These are phyloP conservation scores for Capromys pilorides DNA, from an alignment of 2,797 vertebrate species.

Conservation along the genomic window DNA sequence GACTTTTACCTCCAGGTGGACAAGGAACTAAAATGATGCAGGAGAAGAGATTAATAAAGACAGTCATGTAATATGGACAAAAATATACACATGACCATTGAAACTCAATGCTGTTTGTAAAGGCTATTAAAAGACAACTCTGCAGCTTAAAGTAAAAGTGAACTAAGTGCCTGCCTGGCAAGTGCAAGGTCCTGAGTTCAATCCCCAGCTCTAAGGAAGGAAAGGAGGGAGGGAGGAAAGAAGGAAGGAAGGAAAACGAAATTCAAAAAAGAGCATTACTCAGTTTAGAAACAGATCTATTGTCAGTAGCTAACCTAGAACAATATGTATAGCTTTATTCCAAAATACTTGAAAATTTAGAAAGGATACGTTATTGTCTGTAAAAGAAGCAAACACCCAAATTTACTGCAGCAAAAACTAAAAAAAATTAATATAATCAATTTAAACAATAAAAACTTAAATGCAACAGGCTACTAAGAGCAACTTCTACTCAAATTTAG, in stretches of 20 bases:
- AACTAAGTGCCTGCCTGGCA: background rate
- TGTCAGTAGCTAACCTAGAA: background rate
- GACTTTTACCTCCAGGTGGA: slow-evolving; percentile 6
- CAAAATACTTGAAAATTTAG: background rate
- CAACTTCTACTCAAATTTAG: background rate
- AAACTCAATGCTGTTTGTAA: background rate
- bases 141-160: background rate
- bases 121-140: background rate
- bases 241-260: too few species aligned
- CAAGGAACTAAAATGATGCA: background rate
- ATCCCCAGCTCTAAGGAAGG: too few species aligned
- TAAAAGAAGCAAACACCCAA: background rate
- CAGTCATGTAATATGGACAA: background rate
- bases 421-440: background rate
- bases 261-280: background rate
- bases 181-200: too few species aligned
- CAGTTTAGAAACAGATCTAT: background rate
- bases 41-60: background rate
- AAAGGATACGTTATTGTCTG: background rate
- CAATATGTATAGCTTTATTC: background rate
- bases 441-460: background rate
- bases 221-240: too few species aligned
- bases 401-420: background rate
- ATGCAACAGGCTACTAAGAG: background rate
- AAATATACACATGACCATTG: background rate